A percentile compares a stretch with the other conserved stretches of the same genome.
phyloP scores from a whole-genome alignment of 1,140 invertebrate species.

The Drosophila kanapiae region DNA sequence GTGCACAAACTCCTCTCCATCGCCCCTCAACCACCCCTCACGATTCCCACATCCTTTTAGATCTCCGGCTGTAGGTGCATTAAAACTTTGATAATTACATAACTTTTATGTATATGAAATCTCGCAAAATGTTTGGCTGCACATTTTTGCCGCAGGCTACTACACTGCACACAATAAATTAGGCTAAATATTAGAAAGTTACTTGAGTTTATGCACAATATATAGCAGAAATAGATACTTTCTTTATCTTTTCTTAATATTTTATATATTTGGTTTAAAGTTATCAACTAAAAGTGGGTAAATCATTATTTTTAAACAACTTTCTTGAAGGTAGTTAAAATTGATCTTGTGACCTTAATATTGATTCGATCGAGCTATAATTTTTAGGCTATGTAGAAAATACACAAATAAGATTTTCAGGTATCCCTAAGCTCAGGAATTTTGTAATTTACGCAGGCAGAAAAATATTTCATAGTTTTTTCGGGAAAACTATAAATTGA shows the following conservation, averaged over 20 bases:
- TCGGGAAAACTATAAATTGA: background rate
- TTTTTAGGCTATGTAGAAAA: background rate
- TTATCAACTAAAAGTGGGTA: fast-evolving
- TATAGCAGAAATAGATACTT: background rate
- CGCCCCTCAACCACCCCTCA: background rate
- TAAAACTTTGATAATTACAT: constrained; percentile 83
- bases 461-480: background rate
- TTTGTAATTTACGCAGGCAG: background rate
- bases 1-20: constrained; percentile 11
- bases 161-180: background rate
- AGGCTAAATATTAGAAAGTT: background rate
- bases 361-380: background rate
- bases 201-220: background rate
- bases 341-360: background rate
- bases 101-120: constrained; percentile 72
- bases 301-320: background rate
- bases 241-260: background rate
- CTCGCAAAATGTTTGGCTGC: constrained; percentile 75
- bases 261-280: background rate
- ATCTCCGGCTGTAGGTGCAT: constrained; percentile 66
- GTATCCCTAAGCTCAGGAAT: background rate
- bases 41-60: constrained; percentile 15
- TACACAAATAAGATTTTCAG: background rate
- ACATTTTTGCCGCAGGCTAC: constrained; percentile 60
- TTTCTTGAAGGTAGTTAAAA: background rate